phyloP scores from a whole-genome alignment of 2,888 invertebrate species.

The Euplagia quadripunctaria region DNA sequence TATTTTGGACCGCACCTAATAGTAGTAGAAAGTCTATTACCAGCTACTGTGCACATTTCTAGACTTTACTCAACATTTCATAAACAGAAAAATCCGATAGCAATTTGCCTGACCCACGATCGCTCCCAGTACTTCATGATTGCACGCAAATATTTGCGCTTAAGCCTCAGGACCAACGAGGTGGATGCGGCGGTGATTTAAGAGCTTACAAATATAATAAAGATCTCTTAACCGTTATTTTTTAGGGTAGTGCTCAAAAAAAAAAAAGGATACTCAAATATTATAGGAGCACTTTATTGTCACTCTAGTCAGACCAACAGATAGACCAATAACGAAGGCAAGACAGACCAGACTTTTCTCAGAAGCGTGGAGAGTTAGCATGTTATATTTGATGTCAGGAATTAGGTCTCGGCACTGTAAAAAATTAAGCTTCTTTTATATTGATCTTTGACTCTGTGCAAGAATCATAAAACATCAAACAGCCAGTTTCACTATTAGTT shows the following conservation, averaged over 20 bases:
- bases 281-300: no score
- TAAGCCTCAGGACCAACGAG: neutral
- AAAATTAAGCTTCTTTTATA: no score
- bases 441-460: no score
- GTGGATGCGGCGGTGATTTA: neutral
- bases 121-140: neutral
- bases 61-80: neutral
- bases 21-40: neutral
- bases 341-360: no score
- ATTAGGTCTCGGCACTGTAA: no score
- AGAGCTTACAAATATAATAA: neutral
- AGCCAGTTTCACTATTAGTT: no score
- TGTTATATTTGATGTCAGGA: no score
- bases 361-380: no score
- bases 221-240: neutral
- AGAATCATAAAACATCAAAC: no score
- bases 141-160: neutral
- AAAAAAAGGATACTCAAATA: neutral
- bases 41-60: neutral
- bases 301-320: no score
- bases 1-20: neutral
- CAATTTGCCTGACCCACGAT: neutral
- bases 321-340: no score
- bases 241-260: neutral
- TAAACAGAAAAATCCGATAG: neutral